A percentile compares a stretch with the other conserved stretches of the same genome.
phyloP scores from a whole-genome alignment of 2,888 invertebrate genomes.

The Pheosia tremula region DNA sequence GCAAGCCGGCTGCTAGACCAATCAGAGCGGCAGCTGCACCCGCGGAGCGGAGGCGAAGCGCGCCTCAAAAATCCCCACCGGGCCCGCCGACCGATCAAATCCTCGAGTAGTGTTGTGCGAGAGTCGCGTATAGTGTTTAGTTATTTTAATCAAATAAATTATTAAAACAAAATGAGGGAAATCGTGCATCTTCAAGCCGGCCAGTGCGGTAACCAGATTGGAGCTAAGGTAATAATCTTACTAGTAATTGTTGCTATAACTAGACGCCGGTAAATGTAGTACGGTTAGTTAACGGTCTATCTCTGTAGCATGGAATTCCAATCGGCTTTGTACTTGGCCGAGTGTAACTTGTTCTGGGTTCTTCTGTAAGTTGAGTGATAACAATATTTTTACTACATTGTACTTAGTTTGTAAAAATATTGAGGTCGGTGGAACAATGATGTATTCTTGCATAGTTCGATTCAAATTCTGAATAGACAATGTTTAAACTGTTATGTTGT shows the following conservation, averaged over 20 bases:
- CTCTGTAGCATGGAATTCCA: conserved; percentile 19
- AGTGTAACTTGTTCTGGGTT: conserved; percentile 5
- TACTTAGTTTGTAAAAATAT: conserved; percentile 26
- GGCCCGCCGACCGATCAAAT: conserved; percentile 62
- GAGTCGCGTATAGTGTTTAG: conserved; percentile 76
- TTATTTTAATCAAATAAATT: conserved; percentile 69
- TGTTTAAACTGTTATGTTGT: conserved; percentile 46
- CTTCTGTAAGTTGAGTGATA: neutral
- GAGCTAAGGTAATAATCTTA: conserved; percentile 79
- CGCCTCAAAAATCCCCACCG: conserved; percentile 79
- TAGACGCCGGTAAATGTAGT: conserved; percentile 7
- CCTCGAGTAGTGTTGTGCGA: conserved; percentile 75
- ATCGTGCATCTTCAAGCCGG: conserved; percentile 93
- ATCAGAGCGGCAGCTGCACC: conserved; percentile 53
- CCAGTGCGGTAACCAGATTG: conserved; percentile 94
- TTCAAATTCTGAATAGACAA: conserved; percentile 53
- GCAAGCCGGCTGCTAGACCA: conserved; percentile 54
- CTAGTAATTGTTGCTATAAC: conserved; percentile 21
- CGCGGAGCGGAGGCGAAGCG: conserved; percentile 76
- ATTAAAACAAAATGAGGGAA: conserved; percentile 88
- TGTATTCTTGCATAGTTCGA: conserved; percentile 56
- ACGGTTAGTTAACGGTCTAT: conserved; percentile 28
- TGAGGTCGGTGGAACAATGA: conserved; percentile 29
- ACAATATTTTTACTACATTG: neutral
- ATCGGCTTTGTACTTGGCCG: conserved; percentile 16